Evolutionary conservation across 2,888 invertebrate genomes (phyloP), one percentile per base, ranked within the genome.

Genomic region (Tachina grossa): DNA sequence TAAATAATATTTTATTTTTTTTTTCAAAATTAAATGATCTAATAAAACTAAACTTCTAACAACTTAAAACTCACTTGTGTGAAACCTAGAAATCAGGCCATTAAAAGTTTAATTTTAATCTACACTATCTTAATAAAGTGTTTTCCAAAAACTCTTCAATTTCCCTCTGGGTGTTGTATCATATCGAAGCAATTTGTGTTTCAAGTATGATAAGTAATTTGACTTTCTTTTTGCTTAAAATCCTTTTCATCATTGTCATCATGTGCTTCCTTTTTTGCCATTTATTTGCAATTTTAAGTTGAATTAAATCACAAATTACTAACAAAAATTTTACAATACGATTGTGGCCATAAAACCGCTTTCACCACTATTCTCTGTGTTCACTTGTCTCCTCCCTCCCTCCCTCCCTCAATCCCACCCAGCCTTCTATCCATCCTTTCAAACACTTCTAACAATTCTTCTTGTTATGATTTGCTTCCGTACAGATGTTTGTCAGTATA

Each of bases 331-430:
- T 61, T 72, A 14, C 78, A 85, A 82, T 77, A 59, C 77, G 81
- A 85, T 82, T 85, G 81, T 85, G 85, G 85, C 63, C 19, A 69
- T 47, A 78, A 72, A 68, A 78, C 85, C 85, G 82, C 77, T 78
- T 19, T 74, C 45, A 74, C 81, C 80, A 84, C 84, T 72, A 65
- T 5, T 66, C 65, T 69, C 22, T n/a, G 16, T 16, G 66, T 45
- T 41, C 39, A 41, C 57, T 19, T 3, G 41, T 68, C 31, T 47
- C 9, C 51, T 41, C n/a, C 14, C 16, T 59, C n/a, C 10, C 9
- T 49, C 53, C 0, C n/a, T 4, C 31, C 4, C 3, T 31, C 31
- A n/a, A n/a, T n/a, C n/a, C n/a, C n/a, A n/a, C n/a, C n/a, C n/a
- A 22, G 1, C 9, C 51, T 41, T 41, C 14, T 14, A 22, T 51